Evolutionary conservation across 2,113 vertebrate species (phyloP).

Genomic region (Cepphus grylle): DNA sequence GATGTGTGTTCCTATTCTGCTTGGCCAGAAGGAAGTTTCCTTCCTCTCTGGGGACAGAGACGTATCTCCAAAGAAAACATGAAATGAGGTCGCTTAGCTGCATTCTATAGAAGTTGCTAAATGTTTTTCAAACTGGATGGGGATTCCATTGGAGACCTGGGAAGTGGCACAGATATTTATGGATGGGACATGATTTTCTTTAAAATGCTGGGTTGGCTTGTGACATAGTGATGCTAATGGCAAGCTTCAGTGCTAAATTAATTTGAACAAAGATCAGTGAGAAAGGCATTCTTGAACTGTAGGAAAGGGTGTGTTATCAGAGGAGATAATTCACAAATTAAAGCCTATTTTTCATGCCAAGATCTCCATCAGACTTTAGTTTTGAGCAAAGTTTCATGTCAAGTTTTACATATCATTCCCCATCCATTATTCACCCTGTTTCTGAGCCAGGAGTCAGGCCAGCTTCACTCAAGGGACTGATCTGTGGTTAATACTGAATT

Average conservation of each 20-base stretch:
- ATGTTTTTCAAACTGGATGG: neutral
- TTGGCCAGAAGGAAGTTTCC: neutral
- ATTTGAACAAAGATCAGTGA: neutral
- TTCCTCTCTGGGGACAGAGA: neutral
- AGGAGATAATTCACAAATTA: neutral
- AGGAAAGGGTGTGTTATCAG: neutral
- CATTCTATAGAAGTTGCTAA: neutral
- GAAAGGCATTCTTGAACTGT: neutral
- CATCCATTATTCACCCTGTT: neutral
- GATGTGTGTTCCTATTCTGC: neutral
- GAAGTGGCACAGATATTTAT: neutral
- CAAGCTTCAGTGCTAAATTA: neutral
- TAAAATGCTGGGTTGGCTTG: neutral
- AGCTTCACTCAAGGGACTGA: neutral
- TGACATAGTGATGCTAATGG: neutral
- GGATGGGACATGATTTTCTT: neutral
- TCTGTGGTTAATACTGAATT: neutral
- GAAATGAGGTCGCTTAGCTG: neutral
- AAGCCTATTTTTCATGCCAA: neutral
- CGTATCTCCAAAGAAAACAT: neutral
- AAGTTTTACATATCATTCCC: neutral
- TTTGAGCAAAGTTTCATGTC: neutral
- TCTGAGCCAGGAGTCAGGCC: neutral
- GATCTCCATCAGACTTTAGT: neutral
- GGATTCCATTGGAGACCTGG: neutral